A percentile compares a stretch with the other conserved stretches of the same genome.
These are phyloP conservation scores for Anabacerthia variegaticeps DNA, from an alignment of 2,797 vertebrate species.

Conservation along the genomic window DNA sequence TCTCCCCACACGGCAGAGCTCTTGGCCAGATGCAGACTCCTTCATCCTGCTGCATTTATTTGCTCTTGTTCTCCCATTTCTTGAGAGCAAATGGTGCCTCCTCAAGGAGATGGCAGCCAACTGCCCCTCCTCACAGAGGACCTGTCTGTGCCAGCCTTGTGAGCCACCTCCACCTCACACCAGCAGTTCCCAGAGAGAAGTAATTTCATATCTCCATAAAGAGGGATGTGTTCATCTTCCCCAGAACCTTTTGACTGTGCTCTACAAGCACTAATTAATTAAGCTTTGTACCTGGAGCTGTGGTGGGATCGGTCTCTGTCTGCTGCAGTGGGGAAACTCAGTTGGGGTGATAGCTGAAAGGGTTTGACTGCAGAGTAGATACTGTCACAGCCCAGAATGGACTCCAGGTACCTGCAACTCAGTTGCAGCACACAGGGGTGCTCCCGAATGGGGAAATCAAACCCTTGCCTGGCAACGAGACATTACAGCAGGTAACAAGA, in stretches of 20 bases:
- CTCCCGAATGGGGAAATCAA: not conserved
- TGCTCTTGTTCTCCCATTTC: not conserved
- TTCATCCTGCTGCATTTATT: not conserved
- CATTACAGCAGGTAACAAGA: slow-evolving; percentile 20
- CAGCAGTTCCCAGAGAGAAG: not conserved
- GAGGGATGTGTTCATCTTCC: slow-evolving; percentile 2
- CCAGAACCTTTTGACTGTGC: slow-evolving; percentile 3
- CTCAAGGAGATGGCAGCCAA: fast-evolving
- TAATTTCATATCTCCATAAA: not conserved
- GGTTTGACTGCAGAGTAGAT: not conserved
- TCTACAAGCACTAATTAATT: slow-evolving; percentile 58
- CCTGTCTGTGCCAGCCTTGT: not conserved
- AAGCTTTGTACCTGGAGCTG: slow-evolving; percentile 18
- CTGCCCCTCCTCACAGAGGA: fast-evolving
- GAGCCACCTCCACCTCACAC: not conserved
- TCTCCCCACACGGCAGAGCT: not conserved
- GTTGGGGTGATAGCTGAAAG: not conserved
- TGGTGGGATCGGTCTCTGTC: not conserved
- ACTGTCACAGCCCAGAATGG: not conserved
- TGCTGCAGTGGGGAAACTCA: not conserved
- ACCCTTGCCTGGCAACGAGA: not conserved
- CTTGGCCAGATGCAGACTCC: not conserved
- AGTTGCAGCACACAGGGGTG: not conserved
- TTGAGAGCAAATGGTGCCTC: not conserved
- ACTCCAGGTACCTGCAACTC: not conserved